phyloP scores from a whole-genome alignment of 37 sponge, comb jelly and placozoan genomes.

The Beroe ovata region DNA sequence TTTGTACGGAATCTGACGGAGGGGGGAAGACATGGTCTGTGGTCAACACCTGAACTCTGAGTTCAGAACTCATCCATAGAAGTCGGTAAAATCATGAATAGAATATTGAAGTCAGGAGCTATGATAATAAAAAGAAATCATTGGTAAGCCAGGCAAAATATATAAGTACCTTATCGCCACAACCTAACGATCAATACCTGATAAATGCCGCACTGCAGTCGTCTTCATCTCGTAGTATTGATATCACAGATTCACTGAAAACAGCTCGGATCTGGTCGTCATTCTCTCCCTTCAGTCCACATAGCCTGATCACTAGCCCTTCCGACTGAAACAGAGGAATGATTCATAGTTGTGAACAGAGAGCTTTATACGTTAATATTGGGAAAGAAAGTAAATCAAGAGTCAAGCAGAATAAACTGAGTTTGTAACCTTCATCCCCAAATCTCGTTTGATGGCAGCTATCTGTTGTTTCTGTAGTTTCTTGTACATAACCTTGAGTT shows the following conservation, averaged over 20 bases:
- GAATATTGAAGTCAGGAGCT: no score
- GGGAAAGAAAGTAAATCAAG: no score
- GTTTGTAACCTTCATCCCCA: slow-evolving; percentile 43
- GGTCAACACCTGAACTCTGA: no score
- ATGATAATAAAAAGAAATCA: no score
- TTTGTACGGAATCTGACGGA: slow-evolving; percentile 17
- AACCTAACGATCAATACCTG: no score
- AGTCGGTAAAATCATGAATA: no score
- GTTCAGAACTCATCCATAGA: no score
- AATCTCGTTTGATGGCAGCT: slow-evolving; percentile 24
- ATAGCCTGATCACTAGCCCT: not conserved
- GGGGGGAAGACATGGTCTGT: no score
- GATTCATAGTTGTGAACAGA: not conserved
- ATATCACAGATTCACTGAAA: slow-evolving; percentile 13
- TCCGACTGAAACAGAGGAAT: not conserved
- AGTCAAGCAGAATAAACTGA: no score
- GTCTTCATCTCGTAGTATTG: not conserved
- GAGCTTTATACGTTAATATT: no score
- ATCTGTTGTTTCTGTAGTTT: slow-evolving; percentile 51
- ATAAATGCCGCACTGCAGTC: not conserved
- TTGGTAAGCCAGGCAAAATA: no score
- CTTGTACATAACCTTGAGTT: slow-evolving; percentile 53
- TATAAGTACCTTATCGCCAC: no score
- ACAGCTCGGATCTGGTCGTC: not conserved
- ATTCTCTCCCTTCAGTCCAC: not conserved